phyloP scores from a whole-genome alignment of 1,140 invertebrate genomes.

The Formica selysi region DNA sequence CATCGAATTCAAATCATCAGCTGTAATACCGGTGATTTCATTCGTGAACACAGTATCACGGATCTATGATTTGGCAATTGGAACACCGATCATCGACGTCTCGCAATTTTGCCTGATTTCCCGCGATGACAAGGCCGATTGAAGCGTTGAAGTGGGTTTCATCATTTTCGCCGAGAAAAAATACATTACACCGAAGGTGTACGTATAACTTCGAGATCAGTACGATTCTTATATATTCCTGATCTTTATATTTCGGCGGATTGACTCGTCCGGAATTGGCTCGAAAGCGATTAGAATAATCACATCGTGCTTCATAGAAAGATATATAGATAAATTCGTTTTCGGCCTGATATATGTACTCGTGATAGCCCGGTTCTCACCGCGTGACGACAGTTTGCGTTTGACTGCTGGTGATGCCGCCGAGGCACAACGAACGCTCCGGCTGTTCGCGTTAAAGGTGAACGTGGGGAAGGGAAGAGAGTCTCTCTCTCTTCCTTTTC shows the following conservation, averaged over 20 bases:
- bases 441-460: constrained; percentile 66
- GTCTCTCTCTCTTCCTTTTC: constrained; percentile 60
- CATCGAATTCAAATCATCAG: not conserved
- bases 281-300: constrained; percentile 7
- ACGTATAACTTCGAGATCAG: not conserved
- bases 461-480: constrained; percentile 64
- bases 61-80: not conserved
- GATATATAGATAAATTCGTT: not conserved
- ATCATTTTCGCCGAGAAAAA: not conserved
- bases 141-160: not conserved
- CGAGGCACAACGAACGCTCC: constrained; percentile 65
- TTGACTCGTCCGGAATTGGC: not conserved
- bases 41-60: not conserved
- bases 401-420: constrained; percentile 72
- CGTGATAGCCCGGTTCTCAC: not conserved
- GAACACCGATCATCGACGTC: not conserved
- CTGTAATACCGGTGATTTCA: not conserved
- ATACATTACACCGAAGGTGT: not conserved
- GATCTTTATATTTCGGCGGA: constrained; percentile 2
- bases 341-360: no score
- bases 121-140: constrained; percentile 5
- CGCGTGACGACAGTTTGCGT: constrained; percentile 73
- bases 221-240: constrained; percentile 15
- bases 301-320: not conserved
- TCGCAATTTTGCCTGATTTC: constrained; percentile 10